Percentiles rank a stretch among this genome's conserved stretches.
Evolutionary conservation across 2,797 vertebrate species (phyloP).

Genomic region (Cygnus olor): DNA sequence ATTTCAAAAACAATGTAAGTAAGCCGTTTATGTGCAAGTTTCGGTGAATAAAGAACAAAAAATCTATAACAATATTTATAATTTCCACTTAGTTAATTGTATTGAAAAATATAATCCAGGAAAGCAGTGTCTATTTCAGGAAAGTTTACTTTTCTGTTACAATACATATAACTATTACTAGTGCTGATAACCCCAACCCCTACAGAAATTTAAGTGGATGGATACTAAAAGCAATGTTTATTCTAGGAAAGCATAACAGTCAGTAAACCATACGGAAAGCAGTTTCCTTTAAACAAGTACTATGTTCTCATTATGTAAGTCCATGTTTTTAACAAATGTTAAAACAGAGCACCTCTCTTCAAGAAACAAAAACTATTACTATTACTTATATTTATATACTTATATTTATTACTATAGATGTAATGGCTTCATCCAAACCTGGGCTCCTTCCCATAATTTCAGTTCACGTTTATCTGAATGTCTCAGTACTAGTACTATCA

Average conservation of each 20-base stretch:
- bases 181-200: background rate
- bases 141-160: background rate
- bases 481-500: background rate
- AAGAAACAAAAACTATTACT: background rate
- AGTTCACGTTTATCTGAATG: background rate
- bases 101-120: background rate
- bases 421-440: background rate
- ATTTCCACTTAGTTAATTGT: background rate
- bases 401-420: background rate
- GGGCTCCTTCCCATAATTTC: background rate
- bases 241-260: background rate
- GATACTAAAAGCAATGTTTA: background rate
- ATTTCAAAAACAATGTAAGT: background rate
- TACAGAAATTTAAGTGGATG: background rate
- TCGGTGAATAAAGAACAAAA: background rate
- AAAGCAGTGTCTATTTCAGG: background rate
- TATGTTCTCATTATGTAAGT: background rate
- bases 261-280: background rate
- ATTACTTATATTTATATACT: too few species aligned
- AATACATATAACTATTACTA: background rate
- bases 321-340: background rate
- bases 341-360: background rate
- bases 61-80: background rate
- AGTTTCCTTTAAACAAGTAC: background rate
- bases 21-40: background rate